These are phyloP conservation scores for Lithosia quadra DNA, from an alignment of 2,888 invertebrate species.

Conservation along the genomic window DNA sequence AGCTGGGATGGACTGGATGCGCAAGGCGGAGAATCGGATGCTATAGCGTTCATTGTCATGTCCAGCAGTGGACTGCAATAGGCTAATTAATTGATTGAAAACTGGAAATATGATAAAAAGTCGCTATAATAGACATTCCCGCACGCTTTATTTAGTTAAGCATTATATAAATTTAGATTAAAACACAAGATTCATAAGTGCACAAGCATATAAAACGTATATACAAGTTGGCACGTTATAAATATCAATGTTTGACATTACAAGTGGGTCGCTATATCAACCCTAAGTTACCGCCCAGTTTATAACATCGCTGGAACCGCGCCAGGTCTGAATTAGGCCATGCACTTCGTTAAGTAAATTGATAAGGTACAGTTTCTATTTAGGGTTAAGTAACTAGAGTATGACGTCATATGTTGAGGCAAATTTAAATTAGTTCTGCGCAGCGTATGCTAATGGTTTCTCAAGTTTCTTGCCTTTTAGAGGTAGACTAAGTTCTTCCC, in stretches of 20 bases:
- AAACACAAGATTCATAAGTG: neutral
- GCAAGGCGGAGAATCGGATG: no score
- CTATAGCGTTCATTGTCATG: no score
- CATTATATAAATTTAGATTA: neutral
- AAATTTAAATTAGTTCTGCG: conserved; percentile 24
- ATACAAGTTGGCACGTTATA: conserved; percentile 30
- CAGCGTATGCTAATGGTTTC: conserved; percentile 17
- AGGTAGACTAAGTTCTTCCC: neutral
- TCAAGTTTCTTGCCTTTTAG: conserved; percentile 8
- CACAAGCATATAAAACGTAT: conserved; percentile 18
- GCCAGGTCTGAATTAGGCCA: conserved; percentile 68
- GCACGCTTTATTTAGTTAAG: no score
- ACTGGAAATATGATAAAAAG: no score
- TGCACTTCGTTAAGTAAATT: conserved; percentile 67
- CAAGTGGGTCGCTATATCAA: conserved; percentile 44
- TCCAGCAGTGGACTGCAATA: no score
- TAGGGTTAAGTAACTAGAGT: conserved; percentile 24
- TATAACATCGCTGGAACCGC: conserved; percentile 46
- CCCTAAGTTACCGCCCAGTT: conserved; percentile 41
- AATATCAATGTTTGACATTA: conserved; percentile 43
- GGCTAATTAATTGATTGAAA: no score
- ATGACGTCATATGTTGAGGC: conserved; percentile 9
- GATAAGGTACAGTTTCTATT: conserved; percentile 62
- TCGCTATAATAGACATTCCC: no score
- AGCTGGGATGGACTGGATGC: no score